phyloP scores from a whole-genome alignment of 2,888 invertebrate genomes.

The Tetramorium bicarinatum region DNA sequence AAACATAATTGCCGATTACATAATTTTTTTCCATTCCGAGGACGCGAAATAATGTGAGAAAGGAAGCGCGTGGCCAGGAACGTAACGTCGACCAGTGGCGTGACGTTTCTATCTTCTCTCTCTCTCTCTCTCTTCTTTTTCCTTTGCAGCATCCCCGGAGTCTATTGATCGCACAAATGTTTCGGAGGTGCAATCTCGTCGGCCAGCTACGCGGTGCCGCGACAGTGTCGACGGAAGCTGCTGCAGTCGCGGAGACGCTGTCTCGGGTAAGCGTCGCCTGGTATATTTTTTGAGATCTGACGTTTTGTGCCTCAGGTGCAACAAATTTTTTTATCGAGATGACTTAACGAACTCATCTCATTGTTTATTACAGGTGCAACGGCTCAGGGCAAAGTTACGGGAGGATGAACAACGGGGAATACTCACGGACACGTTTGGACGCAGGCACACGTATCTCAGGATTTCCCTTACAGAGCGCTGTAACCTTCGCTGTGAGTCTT shows the following conservation, averaged over 20 bases:
- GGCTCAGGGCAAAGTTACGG: slow-evolving; percentile 76
- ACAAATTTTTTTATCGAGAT: background rate
- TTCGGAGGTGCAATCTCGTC: slow-evolving; percentile 63
- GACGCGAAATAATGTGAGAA: background rate
- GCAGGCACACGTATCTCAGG: slow-evolving; percentile 96
- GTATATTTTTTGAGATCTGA: background rate
- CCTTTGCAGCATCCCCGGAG: background rate
- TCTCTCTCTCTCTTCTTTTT: background rate
- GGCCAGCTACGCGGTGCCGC: slow-evolving; percentile 48
- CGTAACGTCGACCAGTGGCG: background rate
- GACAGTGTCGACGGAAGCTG: slow-evolving; percentile 62
- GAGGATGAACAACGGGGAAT: slow-evolving; percentile 70
- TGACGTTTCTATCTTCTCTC: background rate
- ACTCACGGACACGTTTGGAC: slow-evolving; percentile 94
- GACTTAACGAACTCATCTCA: background rate
- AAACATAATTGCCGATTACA: background rate
- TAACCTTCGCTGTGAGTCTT: slow-evolving; percentile 96
- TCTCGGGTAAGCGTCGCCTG: slow-evolving; percentile 59
- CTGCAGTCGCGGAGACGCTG: slow-evolving; percentile 42
- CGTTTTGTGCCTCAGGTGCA: background rate
- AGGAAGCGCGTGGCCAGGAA: background rate
- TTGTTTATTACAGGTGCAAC: slow-evolving; percentile 79
- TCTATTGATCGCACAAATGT: slow-evolving; percentile 61
- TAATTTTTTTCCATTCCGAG: slow-evolving; percentile 24
- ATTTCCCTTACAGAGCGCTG: slow-evolving; percentile 98